A percentile compares a stretch with the other conserved stretches of the same genome.
Conservation (phyloP, 2,888 invertebrate genomes). For the Synanthedon tipuliformis region DNA sequence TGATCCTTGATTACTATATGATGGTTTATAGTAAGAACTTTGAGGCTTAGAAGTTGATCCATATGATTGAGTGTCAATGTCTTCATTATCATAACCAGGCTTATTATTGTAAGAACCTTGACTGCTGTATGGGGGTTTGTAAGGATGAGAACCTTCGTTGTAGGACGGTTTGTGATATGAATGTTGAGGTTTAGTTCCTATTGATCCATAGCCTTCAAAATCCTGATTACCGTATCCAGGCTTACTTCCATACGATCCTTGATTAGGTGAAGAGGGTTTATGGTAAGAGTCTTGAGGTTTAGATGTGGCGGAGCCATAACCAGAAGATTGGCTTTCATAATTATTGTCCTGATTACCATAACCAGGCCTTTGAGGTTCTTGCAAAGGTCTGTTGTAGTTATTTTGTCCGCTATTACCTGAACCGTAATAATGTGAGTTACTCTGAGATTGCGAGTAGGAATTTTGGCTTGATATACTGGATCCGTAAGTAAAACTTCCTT, state of each 20-base stretch:
- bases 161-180: background rate
- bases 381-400: conserved; percentile 9
- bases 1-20: conserved; percentile 9
- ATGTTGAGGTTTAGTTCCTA: conserved; percentile 5
- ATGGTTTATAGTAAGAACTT: conserved; percentile 1
- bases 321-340: conserved; percentile 6
- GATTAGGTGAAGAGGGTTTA: background rate
- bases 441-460: conserved; percentile 25
- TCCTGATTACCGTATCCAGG: background rate
- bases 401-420: conserved; percentile 3
- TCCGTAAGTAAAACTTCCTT: conserved; percentile 29
- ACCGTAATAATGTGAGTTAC: conserved; percentile 16
- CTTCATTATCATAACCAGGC: conserved; percentile 7
- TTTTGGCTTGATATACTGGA: conserved; percentile 26
- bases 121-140: conserved; percentile 4
- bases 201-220: conserved; percentile 4
- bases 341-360: conserved; percentile 4
- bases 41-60: background rate
- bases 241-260: conserved; percentile 4
- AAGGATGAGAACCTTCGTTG: background rate
- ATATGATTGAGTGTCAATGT: too few species aligned
- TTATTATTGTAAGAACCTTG: conserved; percentile 14
- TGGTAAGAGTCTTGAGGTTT: conserved; percentile 5
- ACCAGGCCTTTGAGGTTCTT: conserved; percentile 2
- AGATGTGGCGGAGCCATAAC: conserved; percentile 6